Conservation (phyloP, 1,140 invertebrate genomes). For the Sinonovacula constricta region DNA sequence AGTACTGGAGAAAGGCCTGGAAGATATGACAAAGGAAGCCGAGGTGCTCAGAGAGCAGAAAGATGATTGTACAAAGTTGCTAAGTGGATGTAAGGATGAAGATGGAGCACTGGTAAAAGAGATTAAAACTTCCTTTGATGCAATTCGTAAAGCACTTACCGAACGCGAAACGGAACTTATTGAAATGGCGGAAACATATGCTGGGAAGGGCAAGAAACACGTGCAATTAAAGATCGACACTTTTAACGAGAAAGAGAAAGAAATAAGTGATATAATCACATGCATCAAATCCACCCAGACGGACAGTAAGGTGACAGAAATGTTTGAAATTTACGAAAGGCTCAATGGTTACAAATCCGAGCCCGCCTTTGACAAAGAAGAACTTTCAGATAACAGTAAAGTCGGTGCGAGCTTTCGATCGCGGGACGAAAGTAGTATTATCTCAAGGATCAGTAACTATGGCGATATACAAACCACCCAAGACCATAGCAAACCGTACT, state of each 20-base stretch:
- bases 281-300: slow-evolving; percentile 58
- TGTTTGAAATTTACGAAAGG: slow-evolving; percentile 62
- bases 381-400: slow-evolving; percentile 58
- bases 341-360: slow-evolving; percentile 53
- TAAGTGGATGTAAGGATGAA: slow-evolving; percentile 49
- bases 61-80: slow-evolving; percentile 47
- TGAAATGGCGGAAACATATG: slow-evolving; percentile 44
- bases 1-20: slow-evolving; percentile 57
- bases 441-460: slow-evolving; percentile 59
- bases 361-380: slow-evolving; percentile 51
- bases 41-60: slow-evolving; percentile 52
- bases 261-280: slow-evolving; percentile 43
- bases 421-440: slow-evolving; percentile 55
- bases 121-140: slow-evolving; percentile 58
- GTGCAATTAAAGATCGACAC: slow-evolving; percentile 54
- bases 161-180: slow-evolving; percentile 62
- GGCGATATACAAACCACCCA: slow-evolving; percentile 52
- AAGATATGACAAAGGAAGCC: slow-evolving; percentile 57
- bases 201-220: slow-evolving; percentile 55
- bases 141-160: slow-evolving; percentile 51
- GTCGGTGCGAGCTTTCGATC: slow-evolving; percentile 57
- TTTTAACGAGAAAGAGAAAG: slow-evolving; percentile 42
- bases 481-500: slow-evolving; percentile 18
- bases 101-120: slow-evolving; percentile 53
- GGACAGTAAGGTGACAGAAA: slow-evolving; percentile 59